Base-by-base conservation (phyloP, 2,113 vertebrate genomes). In the Dolichotis patagonum region DNA sequence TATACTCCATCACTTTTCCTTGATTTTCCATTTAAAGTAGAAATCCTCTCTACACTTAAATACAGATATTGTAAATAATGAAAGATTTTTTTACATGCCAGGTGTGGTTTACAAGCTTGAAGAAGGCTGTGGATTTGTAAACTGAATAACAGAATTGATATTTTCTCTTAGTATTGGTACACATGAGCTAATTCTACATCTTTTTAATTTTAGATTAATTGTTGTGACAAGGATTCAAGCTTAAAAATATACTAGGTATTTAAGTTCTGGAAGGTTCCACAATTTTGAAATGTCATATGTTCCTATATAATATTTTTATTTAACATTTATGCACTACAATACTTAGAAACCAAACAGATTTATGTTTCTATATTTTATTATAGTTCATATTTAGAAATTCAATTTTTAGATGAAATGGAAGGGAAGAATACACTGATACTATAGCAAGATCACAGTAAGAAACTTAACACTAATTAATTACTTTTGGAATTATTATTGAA, bases 11-110 rank as follows among this genome's bases (percentile, higher is more conserved):
- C 16, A 91, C 41, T 91, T 93, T 91, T 56, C 13, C 9, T 87
- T 96, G 30, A 71, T 81, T 93, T 38, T 80, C 11, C 32, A 54
- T 95, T 95, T 85, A 69, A 85, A 54, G 4, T 67, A 84, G 71
- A 2, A 43, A 75, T 93, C 5, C 6, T 86, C 19, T 83, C 46
- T 87, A 3, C 62, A 77, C 35, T 63, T 84, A 93, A 88, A 85
- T 85, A 67, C 1, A 73, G 24, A 43, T n/a, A 81, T 80, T 96
- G 4, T 90, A 89, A 82, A 63, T 87, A 80, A 86, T 86, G 24
- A 14, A 46, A 38, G 3, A 81, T 73, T 83, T 85, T 88, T 54
- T 17, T 67, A 62, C 2, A 43, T 62, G 2, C 11, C 38, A 84
- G 26, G 4, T 91, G 9, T 75, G 38, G 20, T 92, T 96, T 80